A percentile compares a stretch with the other conserved stretches of the same genome.
phyloP scores from a whole-genome alignment of 2,888 invertebrate species.

The Cyclophora albipunctata region DNA sequence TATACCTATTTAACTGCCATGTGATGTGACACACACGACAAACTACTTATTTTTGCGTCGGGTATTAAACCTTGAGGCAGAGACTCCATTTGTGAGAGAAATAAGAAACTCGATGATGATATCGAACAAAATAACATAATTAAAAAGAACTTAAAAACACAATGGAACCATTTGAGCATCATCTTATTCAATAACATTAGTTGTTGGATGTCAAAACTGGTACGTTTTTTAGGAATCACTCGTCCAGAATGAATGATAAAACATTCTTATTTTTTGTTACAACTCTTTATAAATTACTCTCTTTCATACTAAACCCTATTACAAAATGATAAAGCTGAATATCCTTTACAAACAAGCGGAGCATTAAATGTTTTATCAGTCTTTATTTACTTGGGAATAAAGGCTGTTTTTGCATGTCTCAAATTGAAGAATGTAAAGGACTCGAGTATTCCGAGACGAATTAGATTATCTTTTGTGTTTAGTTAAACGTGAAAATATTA shows the following conservation, averaged over 20 bases:
- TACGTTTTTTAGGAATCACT: constrained; percentile 12
- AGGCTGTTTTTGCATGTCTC: too few species aligned
- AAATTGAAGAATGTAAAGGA: constrained; percentile 8
- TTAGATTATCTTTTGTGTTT: constrained; percentile 10
- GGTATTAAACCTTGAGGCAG: too few species aligned
- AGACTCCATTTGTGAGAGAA: too few species aligned
- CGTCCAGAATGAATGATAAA: constrained; percentile 14
- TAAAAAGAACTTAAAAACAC: neutral
- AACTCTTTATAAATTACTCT: constrained; percentile 1
- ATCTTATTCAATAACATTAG: constrained; percentile 5
- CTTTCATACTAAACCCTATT: constrained; percentile 5
- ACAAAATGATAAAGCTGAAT: neutral
- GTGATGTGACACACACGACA: too few species aligned
- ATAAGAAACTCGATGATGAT: too few species aligned
- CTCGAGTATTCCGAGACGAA: constrained; percentile 1
- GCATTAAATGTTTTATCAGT: too few species aligned
- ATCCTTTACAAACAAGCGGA: too few species aligned
- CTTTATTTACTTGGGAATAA: too few species aligned
- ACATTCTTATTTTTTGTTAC: constrained; percentile 12
- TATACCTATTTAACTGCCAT: too few species aligned
- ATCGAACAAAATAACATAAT: too few species aligned
- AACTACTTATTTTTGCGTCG: too few species aligned
- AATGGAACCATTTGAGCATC: constrained; percentile 9
- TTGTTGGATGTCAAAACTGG: constrained; percentile 9
- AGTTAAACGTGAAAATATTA: constrained; percentile 11